Percentiles rank a stretch among this genome's conserved stretches.
Evolutionary conservation across 2,113 vertebrate genomes (phyloP).

Genomic region (Crotalus helleri): DNA sequence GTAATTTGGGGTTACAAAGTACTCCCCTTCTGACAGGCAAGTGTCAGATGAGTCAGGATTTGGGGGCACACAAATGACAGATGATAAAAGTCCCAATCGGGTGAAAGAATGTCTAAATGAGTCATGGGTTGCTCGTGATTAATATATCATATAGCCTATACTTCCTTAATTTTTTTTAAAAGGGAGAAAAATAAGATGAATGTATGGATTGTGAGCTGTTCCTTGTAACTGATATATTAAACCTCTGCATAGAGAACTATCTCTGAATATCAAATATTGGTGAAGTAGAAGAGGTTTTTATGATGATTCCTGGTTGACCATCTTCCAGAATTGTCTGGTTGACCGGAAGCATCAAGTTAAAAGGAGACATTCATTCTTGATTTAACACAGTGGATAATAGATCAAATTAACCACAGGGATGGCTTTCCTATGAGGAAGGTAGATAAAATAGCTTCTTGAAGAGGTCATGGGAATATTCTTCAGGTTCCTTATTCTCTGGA

Average conservation of each 20-base stretch:
- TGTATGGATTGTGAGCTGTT: neutral
- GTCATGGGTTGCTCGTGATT: too few relatives aligned
- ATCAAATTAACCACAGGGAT: neutral
- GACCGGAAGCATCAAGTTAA: neutral
- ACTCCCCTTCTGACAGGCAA: too few relatives aligned
- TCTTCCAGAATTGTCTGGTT: neutral
- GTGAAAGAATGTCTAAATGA: too few relatives aligned
- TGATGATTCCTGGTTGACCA: neutral
- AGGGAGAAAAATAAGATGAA: neutral
- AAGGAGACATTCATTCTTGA: neutral
- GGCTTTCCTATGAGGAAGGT: neutral
- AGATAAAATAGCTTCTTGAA: constrained; percentile 16
- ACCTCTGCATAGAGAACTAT: neutral
- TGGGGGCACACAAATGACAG: too few relatives aligned
- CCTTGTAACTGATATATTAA: neutral
- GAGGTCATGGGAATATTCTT: neutral
- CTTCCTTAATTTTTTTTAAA: neutral
- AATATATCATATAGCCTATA: too few relatives aligned
- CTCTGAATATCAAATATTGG: neutral
- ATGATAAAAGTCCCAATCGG: too few relatives aligned
- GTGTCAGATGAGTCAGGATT: too few relatives aligned
- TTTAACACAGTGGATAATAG: neutral
- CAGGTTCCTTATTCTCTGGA: neutral
- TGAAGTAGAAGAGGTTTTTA: neutral
- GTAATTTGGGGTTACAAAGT: too few relatives aligned